A percentile compares a stretch with the other conserved stretches of the same genome.
These are phyloP conservation scores for Pseudoips prasinana DNA, from an alignment of 2,888 invertebrate species.

Conservation along the genomic window DNA sequence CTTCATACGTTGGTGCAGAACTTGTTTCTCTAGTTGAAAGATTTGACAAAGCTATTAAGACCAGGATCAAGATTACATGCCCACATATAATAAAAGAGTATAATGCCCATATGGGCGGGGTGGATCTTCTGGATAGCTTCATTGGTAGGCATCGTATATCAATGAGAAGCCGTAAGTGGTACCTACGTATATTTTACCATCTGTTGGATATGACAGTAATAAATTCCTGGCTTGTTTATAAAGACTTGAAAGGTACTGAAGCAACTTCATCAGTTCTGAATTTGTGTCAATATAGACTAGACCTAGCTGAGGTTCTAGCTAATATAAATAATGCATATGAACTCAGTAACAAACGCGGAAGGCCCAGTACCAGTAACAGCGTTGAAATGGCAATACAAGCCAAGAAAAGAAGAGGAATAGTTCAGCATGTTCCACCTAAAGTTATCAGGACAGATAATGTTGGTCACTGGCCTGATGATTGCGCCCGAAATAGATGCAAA, in stretches of 20 bases:
- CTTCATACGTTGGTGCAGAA: conserved; percentile 4
- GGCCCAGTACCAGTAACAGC: conserved; percentile 10
- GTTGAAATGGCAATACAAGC: no score
- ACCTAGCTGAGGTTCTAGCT: conserved; percentile 41
- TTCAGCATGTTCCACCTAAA: no score
- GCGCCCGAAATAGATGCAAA: no score
- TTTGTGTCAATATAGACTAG: conserved; percentile 36
- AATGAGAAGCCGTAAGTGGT: not conserved
- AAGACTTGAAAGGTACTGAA: no score
- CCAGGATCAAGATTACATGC: conserved; percentile 5
- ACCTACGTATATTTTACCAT: not conserved
- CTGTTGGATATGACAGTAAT: not conserved
- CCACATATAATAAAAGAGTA: conserved; percentile 11
- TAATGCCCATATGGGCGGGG: conserved; percentile 9
- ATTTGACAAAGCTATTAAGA: conserved; percentile 7
- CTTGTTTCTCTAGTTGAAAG: conserved; percentile 1
- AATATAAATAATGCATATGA: no score
- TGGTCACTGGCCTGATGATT: no score
- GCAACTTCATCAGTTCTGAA: conserved; percentile 23
- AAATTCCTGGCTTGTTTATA: not conserved
- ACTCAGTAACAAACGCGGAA: no score
- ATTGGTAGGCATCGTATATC: not conserved
- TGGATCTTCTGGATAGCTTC: conserved; percentile 1
- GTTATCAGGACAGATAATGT: no score
- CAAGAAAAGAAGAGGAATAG: conserved; percentile 9